Conservation (phyloP, 2,888 invertebrate genomes). For the Chaetogeoica ovagalla region DNA sequence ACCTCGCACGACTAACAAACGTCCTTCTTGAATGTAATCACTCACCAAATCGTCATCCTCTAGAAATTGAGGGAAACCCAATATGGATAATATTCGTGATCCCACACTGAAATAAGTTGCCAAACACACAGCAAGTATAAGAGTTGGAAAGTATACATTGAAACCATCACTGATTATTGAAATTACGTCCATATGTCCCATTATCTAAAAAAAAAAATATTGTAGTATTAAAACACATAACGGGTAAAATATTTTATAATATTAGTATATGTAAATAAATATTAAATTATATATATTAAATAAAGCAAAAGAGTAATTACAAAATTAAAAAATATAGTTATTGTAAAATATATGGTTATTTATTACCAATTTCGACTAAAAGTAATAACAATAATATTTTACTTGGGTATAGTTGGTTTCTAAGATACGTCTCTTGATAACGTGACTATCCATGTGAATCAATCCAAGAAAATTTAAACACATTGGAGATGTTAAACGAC, state of each 20-base stretch:
- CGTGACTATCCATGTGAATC: slow-evolving; percentile 97
- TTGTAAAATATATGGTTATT: too few relatives aligned
- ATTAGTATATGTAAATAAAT: not conserved
- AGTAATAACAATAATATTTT: slow-evolving; percentile 56
- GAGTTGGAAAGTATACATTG: slow-evolving; percentile 98
- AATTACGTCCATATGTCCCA: slow-evolving; percentile 99
- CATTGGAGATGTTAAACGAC: slow-evolving; percentile 95
- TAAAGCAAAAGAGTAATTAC: too few relatives aligned
- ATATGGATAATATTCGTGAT: slow-evolving; percentile 81
- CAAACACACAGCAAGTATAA: slow-evolving; percentile 87
- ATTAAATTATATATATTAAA: too few relatives aligned
- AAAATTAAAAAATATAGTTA: too few relatives aligned
- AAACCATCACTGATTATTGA: slow-evolving; percentile 96
- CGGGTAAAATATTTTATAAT: not conserved
- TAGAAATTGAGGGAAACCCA: slow-evolving; percentile 97
- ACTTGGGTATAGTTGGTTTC: slow-evolving; percentile 96
- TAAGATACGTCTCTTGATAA: slow-evolving; percentile 75
- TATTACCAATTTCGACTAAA: too few relatives aligned
- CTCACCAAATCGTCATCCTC: slow-evolving; percentile 91
- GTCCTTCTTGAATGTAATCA: slow-evolving; percentile 91
- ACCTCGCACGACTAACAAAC: slow-evolving; percentile 89
- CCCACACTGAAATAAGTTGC: slow-evolving; percentile 94
- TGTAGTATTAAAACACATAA: slow-evolving; percentile 47
- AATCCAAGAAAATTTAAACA: slow-evolving; percentile 97
- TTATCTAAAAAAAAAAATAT: slow-evolving; percentile 67